Evolutionary conservation across 2,113 vertebrate species (phyloP), one percentile per base, ranked within the genome.

Genomic region (Holacanthus passer): DNA sequence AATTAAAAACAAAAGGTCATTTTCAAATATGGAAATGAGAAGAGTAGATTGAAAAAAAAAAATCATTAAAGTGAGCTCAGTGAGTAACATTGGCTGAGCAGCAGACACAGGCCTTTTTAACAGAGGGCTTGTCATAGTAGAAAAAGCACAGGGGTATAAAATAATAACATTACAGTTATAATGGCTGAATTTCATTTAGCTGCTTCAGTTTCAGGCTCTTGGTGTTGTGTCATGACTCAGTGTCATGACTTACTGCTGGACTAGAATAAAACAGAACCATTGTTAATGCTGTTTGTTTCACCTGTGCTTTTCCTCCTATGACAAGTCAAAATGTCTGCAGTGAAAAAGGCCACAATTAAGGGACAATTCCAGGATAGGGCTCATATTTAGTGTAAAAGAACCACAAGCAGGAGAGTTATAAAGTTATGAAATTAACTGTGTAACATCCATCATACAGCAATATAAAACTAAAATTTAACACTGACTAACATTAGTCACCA

Each of bases 1-100:
- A 80, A 82, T 17, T 19, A 56, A 14, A 24, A 39, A 79, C 50
- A 53, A 71, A 73, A 81, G 37, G 32, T 59, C 0, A 53, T 62
- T 79, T 69, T 35, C 29, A 24, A 66, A 2, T 39, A 47, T 27
- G 63, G 35, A 85, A 73, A 76, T 60, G 8, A 73, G 16, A 14
- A 37, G 16, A 77, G 32, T 11, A 29, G 50, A 24, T 8, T 24
- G 13, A n/a, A 72, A 63, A 52, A 70, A 58, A n/a, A 8, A 41
- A 41, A 2, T n/a, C 63, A 45, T 84, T 55, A n/a, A 24, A 52
- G 12, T 0, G 31, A 55, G 27, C 17, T 48, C 13, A 53, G 1
- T 22, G n/a, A n/a, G n/a, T 24, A 45, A 62, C 14, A 59, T 29
- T 59, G 62, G 3, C 32, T 35, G 17, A 73, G n/a, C 41, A 52